Percentiles rank a stretch among this genome's conserved stretches.
Conservation (phyloP, 2,113 vertebrate genomes). For the Sebastes fasciatus region DNA sequence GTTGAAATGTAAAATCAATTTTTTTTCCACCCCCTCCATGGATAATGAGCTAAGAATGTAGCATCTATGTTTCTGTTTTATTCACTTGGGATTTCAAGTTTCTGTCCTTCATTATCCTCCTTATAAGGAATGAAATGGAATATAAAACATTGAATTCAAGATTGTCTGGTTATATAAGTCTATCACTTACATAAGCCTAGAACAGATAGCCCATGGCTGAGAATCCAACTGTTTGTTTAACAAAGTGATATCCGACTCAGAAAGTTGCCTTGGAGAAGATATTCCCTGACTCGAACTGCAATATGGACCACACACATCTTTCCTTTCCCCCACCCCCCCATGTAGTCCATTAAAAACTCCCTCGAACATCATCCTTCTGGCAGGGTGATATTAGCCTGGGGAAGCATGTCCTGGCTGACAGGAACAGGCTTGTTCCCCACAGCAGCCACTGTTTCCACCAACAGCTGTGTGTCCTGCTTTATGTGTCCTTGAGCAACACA, state of each 20-base stretch:
- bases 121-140: conserved; percentile 17
- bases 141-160: conserved; percentile 20
- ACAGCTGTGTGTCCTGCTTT: conserved; percentile 54
- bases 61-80: not conserved
- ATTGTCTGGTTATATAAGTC: conserved; percentile 51
- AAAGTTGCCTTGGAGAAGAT: conserved; percentile 16
- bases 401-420: conserved; percentile 35
- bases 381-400: conserved; percentile 41
- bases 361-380: conserved; percentile 15
- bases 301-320: not conserved
- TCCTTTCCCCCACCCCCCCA: not conserved
- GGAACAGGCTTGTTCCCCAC: conserved; percentile 35
- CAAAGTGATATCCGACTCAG: conserved; percentile 31
- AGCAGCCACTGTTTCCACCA: conserved; percentile 14
- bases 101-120: not conserved
- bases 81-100: not conserved
- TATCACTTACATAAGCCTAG: conserved; percentile 43
- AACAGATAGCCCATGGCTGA: conserved; percentile 33
- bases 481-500: conserved; percentile 53
- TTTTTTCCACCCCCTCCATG: not conserved
- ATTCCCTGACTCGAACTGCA: not conserved
- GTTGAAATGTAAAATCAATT: not conserved
- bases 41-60: not conserved
- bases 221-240: conserved; percentile 45
- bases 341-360: conserved; percentile 11